Base-by-base conservation (phyloP, 2,888 invertebrate species). In the Meliscaeva auricollis region DNA sequence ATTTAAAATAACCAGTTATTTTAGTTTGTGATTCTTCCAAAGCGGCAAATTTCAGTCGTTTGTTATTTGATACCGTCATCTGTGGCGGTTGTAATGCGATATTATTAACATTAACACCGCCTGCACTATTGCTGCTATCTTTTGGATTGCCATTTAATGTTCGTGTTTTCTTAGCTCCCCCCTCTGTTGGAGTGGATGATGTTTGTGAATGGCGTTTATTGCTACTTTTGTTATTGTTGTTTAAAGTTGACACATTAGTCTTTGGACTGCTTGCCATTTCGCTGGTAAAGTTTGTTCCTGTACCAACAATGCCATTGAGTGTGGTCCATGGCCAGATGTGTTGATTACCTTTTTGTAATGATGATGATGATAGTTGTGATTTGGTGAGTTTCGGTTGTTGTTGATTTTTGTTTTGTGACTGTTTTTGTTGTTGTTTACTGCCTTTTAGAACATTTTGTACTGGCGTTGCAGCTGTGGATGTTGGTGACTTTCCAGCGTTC, bases 1-100 rank as follows among this genome's bases (percentile, higher is more conserved):
- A 95, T 91, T 96, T 97, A 91, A 96, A 97, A 91, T 95, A 97
- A 90, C 96, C 96, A 30, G 96, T 96, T 90, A 97, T 97, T 92
- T 96, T 96, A 64, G 96, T 96, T 92, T 96, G 96, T 35, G 92
- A 92, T 88, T 92, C 92, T 85, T 92, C 91, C 82, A 90, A 81
- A 58, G 91, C 91, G 69, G 90, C 91, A 20, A 89, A 89, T 89
- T 91, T 91, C 90, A 91, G 91, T 90, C 91, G 90, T 91, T 91
- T 91, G 13, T 88, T 87, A 66, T 87, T 87, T 13, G 68, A 22
- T 20, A 35, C 75, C 30, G 62, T 50, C 30, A 11, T 9, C 9
- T 41, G 83, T 54, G 56, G 69, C 38, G 64, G 73, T 75, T 74
- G 87, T 17, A 64, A 60, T 41, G 54, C 54, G 26, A n/a, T 58